Conservation (phyloP, 2,797 vertebrate species). For the Helostoma temminkii region DNA sequence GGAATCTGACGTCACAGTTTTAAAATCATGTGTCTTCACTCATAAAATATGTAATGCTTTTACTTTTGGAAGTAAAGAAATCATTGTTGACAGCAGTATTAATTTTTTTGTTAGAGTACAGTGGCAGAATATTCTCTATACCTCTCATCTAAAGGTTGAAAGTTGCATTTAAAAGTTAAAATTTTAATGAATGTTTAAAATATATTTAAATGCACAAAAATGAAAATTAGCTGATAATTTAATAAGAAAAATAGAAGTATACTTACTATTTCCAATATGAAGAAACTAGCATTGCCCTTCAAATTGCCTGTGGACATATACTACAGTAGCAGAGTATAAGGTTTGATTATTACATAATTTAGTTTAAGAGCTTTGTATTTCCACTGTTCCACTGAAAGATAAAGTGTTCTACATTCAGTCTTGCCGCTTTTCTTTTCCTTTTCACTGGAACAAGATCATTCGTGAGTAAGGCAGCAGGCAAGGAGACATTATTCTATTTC, state of each 20-base stretch:
- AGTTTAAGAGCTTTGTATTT: conserved; percentile 15
- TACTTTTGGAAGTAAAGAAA: background rate
- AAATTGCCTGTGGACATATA: background rate
- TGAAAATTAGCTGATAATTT: conserved; percentile 8
- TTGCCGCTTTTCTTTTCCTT: conserved; percentile 39
- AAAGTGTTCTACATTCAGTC: conserved; percentile 6
- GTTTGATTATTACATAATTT: background rate
- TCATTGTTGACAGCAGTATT: background rate
- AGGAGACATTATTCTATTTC: conserved; percentile 62
- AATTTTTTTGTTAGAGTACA: background rate
- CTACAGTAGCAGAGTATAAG: background rate
- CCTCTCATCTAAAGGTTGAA: background rate
- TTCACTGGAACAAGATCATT: conserved; percentile 45
- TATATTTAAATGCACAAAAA: background rate
- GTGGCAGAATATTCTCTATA: background rate
- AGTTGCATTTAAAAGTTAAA: too few species aligned
- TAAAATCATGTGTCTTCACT: conserved; percentile 5
- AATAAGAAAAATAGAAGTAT: background rate
- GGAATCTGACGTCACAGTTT: conserved; percentile 12
- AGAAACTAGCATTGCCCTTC: background rate
- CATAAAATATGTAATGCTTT: background rate
- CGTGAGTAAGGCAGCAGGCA: conserved; percentile 48
- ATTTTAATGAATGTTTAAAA: background rate
- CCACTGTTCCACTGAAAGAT: background rate
- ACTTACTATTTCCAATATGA: conserved; percentile 2